Conservation (phyloP, 2,797 vertebrate genomes). For the Hypotaenidia philippensis region DNA sequence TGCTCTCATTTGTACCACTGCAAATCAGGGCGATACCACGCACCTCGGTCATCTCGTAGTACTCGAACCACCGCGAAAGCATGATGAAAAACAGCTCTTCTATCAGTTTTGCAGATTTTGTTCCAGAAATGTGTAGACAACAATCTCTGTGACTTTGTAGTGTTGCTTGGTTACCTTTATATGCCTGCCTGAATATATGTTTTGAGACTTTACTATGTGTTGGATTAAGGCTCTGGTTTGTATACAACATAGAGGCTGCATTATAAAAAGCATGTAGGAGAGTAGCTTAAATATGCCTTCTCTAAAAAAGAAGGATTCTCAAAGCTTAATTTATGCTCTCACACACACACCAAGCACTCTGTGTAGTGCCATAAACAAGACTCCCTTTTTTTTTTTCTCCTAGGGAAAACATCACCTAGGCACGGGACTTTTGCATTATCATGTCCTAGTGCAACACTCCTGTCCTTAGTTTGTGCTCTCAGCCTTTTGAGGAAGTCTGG, state of each 20-base stretch:
- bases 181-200: slow-evolving; percentile 71
- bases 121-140: slow-evolving; percentile 65
- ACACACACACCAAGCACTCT: slow-evolving; percentile 14
- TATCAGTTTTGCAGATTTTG: slow-evolving; percentile 30
- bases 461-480: slow-evolving; percentile 63
- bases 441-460: slow-evolving; percentile 45
- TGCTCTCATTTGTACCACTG: not conserved
- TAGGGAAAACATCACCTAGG: slow-evolving; percentile 3
- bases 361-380: slow-evolving; percentile 39
- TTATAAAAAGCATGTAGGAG: slow-evolving; percentile 68
- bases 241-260: slow-evolving; percentile 74
- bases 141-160: slow-evolving; percentile 63
- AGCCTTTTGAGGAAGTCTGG: slow-evolving; percentile 78
- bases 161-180: slow-evolving; percentile 77
- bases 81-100: slow-evolving; percentile 6
- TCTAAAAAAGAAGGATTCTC: slow-evolving; percentile 58
- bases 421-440: slow-evolving; percentile 50
- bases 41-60: not conserved
- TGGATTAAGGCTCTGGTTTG: slow-evolving; percentile 79
- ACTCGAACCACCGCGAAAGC: not conserved
- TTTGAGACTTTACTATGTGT: slow-evolving; percentile 79
- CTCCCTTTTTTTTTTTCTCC: slow-evolving; percentile 3
- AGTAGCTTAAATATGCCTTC: slow-evolving; percentile 66
- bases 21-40: not conserved
- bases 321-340: slow-evolving; percentile 49